Evolutionary conservation across 1,140 invertebrate genomes (phyloP), one percentile per base, ranked within the genome.

Genomic region (Papilio dardanus): DNA sequence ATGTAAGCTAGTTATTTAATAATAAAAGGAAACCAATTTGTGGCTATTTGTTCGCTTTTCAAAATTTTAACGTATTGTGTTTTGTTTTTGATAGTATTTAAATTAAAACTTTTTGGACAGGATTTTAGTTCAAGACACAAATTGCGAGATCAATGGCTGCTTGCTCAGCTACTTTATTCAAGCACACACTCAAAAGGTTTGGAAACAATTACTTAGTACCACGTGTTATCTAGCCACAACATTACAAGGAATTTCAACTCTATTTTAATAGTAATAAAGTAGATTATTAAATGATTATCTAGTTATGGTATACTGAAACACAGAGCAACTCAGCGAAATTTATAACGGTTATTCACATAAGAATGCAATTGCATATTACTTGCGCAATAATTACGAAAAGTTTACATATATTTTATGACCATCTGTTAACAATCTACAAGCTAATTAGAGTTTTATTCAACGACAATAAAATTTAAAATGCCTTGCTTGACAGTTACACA

Each of bases 351-450:
- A 21, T 62, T 28, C 54, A 28, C 12, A 30, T 62, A 28, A 21
- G 54, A 62, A 14, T 50, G n/a, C 46, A 31, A 62, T 66, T 33
- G 65, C 35, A 35, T 19, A 66, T 66, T 66, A 66, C n/a, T 66
- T 66, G 31, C 65, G 65, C 65, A 35, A 35, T 66, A 31, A 66
- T 31, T 68, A 69, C 71, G 58, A 77, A 77, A 71, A 77, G 75
- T 74, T 79, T 79, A 81, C 79, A 81, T 42, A 69, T 12, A 28
- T 69, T 69, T 33, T 30, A 33, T 80, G 76, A 79, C 79, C 79
- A 83, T 80, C 78, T 78, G 77, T 76, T 74, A 74, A 19, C 50
- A 62, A 62, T 14, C 14, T 28, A 21, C 77, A 67, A 66, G 54
- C 42, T 31, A 83, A 76, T 81, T 73, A 79, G 30, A 54, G 66